Percentiles rank a stretch among this genome's conserved stretches.
Conservation (phyloP, 1,140 invertebrate genomes). For the Trachelipus rathkii region DNA sequence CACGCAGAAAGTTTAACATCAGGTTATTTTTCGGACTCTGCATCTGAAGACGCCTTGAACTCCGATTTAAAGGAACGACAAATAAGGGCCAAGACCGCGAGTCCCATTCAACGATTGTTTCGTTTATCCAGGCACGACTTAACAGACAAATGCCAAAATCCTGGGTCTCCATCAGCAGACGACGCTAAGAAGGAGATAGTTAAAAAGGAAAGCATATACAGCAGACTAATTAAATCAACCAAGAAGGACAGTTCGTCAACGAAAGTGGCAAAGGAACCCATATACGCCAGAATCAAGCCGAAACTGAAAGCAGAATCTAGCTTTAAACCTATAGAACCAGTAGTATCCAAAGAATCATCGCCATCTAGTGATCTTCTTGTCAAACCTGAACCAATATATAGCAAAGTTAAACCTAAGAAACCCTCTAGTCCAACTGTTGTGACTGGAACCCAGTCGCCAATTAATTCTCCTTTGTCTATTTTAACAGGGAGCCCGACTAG, state of each 20-base stretch:
- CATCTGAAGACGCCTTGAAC: slow-evolving; percentile 21
- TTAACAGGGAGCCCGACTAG: slow-evolving; percentile 28
- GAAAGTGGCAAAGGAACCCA: slow-evolving; percentile 29
- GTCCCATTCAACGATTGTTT: slow-evolving; percentile 10
- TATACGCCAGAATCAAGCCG: slow-evolving; percentile 42
- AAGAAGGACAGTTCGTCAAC: slow-evolving; percentile 29
- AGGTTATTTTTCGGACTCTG: slow-evolving; percentile 42
- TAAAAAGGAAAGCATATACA: slow-evolving; percentile 45
- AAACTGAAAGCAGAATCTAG: slow-evolving; percentile 41
- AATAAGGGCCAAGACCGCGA: slow-evolving; percentile 6
- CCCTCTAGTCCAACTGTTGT: slow-evolving; percentile 25
- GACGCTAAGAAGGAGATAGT: background rate
- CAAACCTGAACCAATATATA: slow-evolving; percentile 43
- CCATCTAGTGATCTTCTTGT: slow-evolving; percentile 24
- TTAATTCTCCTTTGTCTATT: slow-evolving; percentile 16
- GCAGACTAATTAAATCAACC: slow-evolving; percentile 36
- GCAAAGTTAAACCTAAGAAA: slow-evolving; percentile 34
- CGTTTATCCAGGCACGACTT: background rate
- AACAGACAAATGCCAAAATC: background rate
- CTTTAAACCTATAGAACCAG: slow-evolving; percentile 43
- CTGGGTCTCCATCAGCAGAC: background rate
- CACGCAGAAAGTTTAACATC: slow-evolving; percentile 43
- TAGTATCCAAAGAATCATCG: slow-evolving; percentile 19
- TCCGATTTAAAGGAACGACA: slow-evolving; percentile 12
- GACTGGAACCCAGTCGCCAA: slow-evolving; percentile 18